A percentile compares a stretch with the other conserved stretches of the same genome.
These are phyloP conservation scores for Metopia argyrocephala DNA, from an alignment of 2,888 invertebrate genomes.

Conservation along the genomic window DNA sequence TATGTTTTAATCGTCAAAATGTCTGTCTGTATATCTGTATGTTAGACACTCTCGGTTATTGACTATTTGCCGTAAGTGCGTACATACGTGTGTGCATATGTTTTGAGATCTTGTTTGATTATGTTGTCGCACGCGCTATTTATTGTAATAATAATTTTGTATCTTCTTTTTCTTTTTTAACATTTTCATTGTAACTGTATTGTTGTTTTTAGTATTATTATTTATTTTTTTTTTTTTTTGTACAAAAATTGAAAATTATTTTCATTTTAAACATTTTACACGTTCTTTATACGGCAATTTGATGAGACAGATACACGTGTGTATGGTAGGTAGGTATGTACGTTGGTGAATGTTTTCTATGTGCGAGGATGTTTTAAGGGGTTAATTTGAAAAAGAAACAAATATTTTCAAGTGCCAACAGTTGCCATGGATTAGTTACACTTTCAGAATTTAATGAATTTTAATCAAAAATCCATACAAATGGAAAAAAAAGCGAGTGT, in stretches of 20 bases:
- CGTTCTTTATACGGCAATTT: slow-evolving; percentile 32
- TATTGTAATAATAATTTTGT: slow-evolving; percentile 69
- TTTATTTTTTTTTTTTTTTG: no score
- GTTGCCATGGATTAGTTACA: slow-evolving; percentile 74
- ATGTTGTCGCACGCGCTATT: slow-evolving; percentile 77
- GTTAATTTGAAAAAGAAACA: slow-evolving; percentile 69
- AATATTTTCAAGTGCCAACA: slow-evolving; percentile 73
- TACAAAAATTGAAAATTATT: slow-evolving; percentile 12
- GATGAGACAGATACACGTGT: slow-evolving; percentile 13
- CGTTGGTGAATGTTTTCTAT: neutral
- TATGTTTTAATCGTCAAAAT: neutral
- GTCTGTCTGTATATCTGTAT: slow-evolving; percentile 14
- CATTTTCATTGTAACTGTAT: neutral
- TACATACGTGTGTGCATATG: slow-evolving; percentile 52
- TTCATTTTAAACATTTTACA: slow-evolving; percentile 40
- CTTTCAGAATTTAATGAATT: slow-evolving; percentile 72
- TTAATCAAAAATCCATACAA: slow-evolving; percentile 58
- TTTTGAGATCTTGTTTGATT: slow-evolving; percentile 74
- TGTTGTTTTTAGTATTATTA: no score
- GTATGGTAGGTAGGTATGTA: neutral
- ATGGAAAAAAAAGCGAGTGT: neutral
- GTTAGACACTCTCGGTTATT: slow-evolving; percentile 63
- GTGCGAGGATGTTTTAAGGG: slow-evolving; percentile 59
- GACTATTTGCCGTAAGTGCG: slow-evolving; percentile 50
- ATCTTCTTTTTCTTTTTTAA: slow-evolving; percentile 4